These are phyloP conservation scores for Macrotis lagotis DNA, from an alignment of 2,113 vertebrate species.

Conservation along the genomic window DNA sequence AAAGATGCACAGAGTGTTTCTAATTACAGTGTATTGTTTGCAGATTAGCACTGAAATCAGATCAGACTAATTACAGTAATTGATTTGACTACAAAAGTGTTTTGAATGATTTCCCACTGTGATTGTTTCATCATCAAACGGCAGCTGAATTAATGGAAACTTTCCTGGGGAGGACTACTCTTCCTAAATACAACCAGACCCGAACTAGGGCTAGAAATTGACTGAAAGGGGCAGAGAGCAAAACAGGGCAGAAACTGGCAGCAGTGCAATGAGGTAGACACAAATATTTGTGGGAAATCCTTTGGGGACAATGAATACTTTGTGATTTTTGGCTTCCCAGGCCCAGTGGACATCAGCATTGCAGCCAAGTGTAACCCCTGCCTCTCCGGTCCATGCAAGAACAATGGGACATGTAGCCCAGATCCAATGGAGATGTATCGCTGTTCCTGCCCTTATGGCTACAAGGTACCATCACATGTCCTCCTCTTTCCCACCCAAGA, in stretches of 20 bases:
- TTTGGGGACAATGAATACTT: background rate
- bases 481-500: background rate
- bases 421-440: conserved; percentile 89
- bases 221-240: background rate
- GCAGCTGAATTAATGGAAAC: conserved; percentile 35
- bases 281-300: background rate
- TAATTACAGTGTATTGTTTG: conserved; percentile 66
- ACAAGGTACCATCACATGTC: conserved; percentile 88
- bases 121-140: conserved; percentile 52
- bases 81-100: conserved; percentile 62
- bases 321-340: conserved; percentile 80
- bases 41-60: conserved; percentile 71
- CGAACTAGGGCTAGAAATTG: background rate
- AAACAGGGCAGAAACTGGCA: background rate
- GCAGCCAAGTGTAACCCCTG: conserved; percentile 95
- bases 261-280: background rate
- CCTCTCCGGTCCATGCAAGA: conserved; percentile 92
- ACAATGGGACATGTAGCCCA: conserved; percentile 93
- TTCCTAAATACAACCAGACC: background rate
- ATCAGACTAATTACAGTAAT: conserved; percentile 75
- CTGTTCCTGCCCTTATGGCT: conserved; percentile 94
- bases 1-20: conserved; percentile 49
- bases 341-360: conserved; percentile 89
- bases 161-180: conserved; percentile 4
- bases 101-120: conserved; percentile 55